Evolutionary conservation across 2,888 invertebrate species (phyloP), one percentile per base, ranked within the genome.

Genomic region (Platycheirus albimanus): DNA sequence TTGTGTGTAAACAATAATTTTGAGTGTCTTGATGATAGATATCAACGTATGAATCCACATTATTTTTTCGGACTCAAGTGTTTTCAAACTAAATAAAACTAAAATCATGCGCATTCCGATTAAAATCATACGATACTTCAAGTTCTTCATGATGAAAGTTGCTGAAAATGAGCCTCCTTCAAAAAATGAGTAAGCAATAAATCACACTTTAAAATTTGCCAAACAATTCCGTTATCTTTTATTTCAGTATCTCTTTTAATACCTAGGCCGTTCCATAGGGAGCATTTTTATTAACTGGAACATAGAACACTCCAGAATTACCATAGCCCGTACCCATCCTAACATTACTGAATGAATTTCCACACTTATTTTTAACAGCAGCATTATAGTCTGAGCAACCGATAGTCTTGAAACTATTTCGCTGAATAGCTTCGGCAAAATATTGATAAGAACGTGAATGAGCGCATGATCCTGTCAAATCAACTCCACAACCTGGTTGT

Each of bases 401-500:
- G 10, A 86, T 76, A 0, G 88, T 85, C 0, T 67, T 71, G 67
- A 91, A 91, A 20, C 86, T 85, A 15, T 86, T 85, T 17, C 79
- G 74, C 3, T 49, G 24, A 2, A 92, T 76, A 2, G 91, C 90
- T 86, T 92, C 92, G 0, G 89, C 89, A 67, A 87, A 91, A 74
- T 90, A 91, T 38, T 83, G n/a, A 77, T 88, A 89, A 0, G 92
- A 87, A 52, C 91, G 87, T 1, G 85, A 66, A 85, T 92, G 92
- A 11, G 91, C 86, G 86, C 92, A 92, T 6, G 79, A 71, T 70
- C 88, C 88, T 64, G 86, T 85, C 30, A 87, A 30, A 88, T 88
- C 89, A 83, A 87, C 86, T 86, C 89, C 90, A 89, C 92, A 92
- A 89, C 92, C 91, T 87, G 90, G 88, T 89, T 92, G 92, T 89